phyloP scores from a whole-genome alignment of 2,113 vertebrate genomes.

The Platichthys flesus region DNA sequence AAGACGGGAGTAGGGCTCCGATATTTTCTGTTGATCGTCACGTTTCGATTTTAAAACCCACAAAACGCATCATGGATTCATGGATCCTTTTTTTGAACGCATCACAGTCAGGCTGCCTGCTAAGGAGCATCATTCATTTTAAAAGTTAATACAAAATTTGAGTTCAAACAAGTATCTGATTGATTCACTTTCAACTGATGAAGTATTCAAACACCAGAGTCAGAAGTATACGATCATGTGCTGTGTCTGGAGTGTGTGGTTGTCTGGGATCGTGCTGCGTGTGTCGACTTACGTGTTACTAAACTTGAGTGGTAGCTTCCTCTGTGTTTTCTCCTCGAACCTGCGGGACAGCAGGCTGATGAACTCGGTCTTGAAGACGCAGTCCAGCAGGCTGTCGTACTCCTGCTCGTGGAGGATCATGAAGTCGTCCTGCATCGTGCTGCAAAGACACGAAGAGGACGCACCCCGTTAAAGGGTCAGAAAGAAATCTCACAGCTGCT shows the following conservation, averaged over 20 bases:
- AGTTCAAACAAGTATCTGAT: too few relatives aligned
- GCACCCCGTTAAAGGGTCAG: background rate
- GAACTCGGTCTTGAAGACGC: constrained; percentile 96
- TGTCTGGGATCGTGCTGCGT: too few relatives aligned
- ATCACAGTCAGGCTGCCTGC: too few relatives aligned
- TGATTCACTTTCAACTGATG: too few relatives aligned
- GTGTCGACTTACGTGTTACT: constrained; percentile 90
- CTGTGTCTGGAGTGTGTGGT: background rate
- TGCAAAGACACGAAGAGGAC: constrained; percentile 59
- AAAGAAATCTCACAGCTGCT: background rate
- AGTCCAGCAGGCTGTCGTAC: constrained; percentile 96
- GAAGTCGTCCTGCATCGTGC: constrained; percentile 93
- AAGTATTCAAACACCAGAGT: too few relatives aligned
- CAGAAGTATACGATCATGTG: background rate
- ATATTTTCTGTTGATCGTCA: too few relatives aligned
- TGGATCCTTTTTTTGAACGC: too few relatives aligned
- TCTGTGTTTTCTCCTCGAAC: constrained; percentile 93
- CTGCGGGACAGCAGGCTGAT: constrained; percentile 92
- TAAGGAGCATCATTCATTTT: too few relatives aligned
- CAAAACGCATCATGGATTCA: too few relatives aligned
- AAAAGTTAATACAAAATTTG: too few relatives aligned
- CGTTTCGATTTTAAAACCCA: too few relatives aligned
- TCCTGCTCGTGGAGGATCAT: constrained; percentile 96
- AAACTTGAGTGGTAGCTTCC: constrained; percentile 95
- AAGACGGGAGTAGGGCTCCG: too few relatives aligned